Evolutionary conservation across 2,888 invertebrate species (phyloP).

Genomic region (Trissonchulus latispiculum): DNA sequence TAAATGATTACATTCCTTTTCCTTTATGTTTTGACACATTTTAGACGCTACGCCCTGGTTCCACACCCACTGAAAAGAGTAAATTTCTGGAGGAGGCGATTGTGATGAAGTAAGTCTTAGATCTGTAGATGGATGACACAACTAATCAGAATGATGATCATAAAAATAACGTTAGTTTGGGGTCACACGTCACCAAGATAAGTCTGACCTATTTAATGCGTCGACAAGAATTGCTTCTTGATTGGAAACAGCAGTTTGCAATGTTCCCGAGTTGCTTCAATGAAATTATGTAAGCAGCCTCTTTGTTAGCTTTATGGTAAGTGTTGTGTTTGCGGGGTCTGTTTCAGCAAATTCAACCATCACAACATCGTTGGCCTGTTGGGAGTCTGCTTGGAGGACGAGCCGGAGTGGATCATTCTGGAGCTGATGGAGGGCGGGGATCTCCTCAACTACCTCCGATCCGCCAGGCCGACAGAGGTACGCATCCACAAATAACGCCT

Average conservation of each 20-base stretch:
- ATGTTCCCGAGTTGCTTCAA: too few relatives aligned
- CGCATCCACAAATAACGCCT: too few relatives aligned
- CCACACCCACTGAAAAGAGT: constrained; percentile 73
- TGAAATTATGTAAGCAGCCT: too few relatives aligned
- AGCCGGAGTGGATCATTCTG: constrained; percentile 83
- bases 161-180: too few relatives aligned
- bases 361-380: constrained; percentile 82
- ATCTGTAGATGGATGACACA: neutral
- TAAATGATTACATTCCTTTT: too few relatives aligned
- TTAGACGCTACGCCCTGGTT: constrained; percentile 78
- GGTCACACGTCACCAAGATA: too few relatives aligned
- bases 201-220: too few relatives aligned
- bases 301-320: too few relatives aligned
- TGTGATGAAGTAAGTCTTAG: constrained; percentile 59
- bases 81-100: constrained; percentile 94
- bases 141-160: neutral
- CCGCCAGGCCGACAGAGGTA: constrained; percentile 65
- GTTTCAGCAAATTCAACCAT: constrained; percentile 72
- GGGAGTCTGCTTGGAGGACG: constrained; percentile 86
- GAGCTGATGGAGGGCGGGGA: constrained; percentile 98
- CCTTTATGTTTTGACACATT: too few relatives aligned
- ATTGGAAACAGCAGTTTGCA: too few relatives aligned
- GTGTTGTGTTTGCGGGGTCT: too few relatives aligned
- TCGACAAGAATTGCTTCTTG: too few relatives aligned
- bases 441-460: constrained; percentile 73